Base-by-base conservation (phyloP, 2,888 invertebrate species). In the Nebria salina region DNA sequence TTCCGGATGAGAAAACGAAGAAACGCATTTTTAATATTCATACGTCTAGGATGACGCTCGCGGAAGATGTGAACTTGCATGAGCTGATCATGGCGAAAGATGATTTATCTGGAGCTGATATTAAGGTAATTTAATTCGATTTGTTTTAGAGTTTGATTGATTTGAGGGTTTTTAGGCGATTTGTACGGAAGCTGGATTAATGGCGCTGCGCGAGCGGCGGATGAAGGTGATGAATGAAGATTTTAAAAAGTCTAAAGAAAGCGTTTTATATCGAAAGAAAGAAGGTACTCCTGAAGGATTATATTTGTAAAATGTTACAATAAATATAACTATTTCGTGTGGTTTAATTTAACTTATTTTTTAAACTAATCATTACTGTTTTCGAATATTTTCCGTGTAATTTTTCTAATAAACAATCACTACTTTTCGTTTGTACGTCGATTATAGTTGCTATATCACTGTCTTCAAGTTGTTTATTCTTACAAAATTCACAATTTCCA, bases 141-240 rank as follows among this genome's bases (percentile, higher is more conserved):
- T 82, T 75, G 9, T 65, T 34, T 64, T 66, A 20, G 34, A 4
- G 34, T 34, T 4, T 5, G 5, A 34, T 34, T 34, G 34, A 34
- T 34, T 34, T 20, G 20, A 20, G 20, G 34, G 34, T 85, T 90
- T 90, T 41, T 88, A 97, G 96, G 99, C 99, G 15, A 99, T 99
- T 89, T 99, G 99, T 89, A 99, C 99, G 8, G 99, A 99, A 91
- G 99, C 98, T 79, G 99, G 99, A 83, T 90, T 99, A 80, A 96
- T 99, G 95, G 99, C 99, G 4, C 90, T 99, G 75, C 92, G 99
- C 83, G 99, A 99, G 89, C 93, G 99, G 78, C 93, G 99, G 85
- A 99, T 99, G 99, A 99, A 98, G 90, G 99, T 99, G 54, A 99
- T 98, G 83, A 98, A 98, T 90, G 99, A 99, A 89, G 99, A 99